These are phyloP conservation scores for Nothocercus nigrocapillus DNA, from an alignment of 2,113 vertebrate genomes.

Conservation along the genomic window DNA sequence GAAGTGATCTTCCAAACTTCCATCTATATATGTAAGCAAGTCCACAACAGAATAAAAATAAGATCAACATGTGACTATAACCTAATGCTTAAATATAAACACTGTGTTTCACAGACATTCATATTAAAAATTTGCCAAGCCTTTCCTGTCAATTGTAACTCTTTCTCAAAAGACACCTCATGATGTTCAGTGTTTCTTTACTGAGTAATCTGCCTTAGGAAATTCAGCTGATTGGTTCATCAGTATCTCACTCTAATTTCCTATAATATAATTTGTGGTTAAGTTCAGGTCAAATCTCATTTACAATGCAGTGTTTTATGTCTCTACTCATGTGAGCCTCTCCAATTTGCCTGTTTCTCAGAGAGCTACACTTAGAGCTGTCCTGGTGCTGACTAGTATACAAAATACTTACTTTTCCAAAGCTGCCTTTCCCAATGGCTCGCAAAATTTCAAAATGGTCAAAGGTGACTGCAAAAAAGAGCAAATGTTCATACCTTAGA, in stretches of 20 bases:
- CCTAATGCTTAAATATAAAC: not conserved
- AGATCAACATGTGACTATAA: not conserved
- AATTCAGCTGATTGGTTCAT: constrained; percentile 5
- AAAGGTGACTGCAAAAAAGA: constrained; percentile 89
- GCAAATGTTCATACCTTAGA: constrained; percentile 19
- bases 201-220: not conserved
- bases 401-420: constrained; percentile 91
- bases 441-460: constrained; percentile 98
- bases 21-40: accelerated
- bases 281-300: not conserved
- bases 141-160: not conserved
- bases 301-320: not conserved
- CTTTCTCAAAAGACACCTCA: not conserved
- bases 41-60: not conserved
- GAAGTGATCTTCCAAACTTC: not conserved
- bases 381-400: not conserved
- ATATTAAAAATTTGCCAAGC: not conserved
- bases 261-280: not conserved
- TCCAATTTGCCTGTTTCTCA: not conserved
- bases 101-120: not conserved
- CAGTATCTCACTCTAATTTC: not conserved
- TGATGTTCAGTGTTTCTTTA: not conserved
- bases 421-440: constrained; percentile 98
- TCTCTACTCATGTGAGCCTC: not conserved
- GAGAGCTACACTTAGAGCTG: not conserved